Evolutionary conservation across 2,888 invertebrate species (phyloP), one percentile per base, ranked within the genome.

Genomic region (Macaria notata): DNA sequence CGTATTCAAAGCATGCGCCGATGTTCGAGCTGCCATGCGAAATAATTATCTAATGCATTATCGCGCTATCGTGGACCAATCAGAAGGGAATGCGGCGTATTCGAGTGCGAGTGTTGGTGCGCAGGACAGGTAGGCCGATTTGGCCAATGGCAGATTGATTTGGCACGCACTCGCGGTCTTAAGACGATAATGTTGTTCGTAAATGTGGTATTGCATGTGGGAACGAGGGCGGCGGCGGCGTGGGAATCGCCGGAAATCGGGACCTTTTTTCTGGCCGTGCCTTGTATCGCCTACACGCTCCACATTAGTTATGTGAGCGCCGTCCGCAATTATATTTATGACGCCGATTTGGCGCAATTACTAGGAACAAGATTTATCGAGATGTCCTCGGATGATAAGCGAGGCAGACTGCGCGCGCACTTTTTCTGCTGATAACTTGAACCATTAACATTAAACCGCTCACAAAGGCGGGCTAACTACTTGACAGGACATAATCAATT

Each of bases 211-310:
- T 76, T 75, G 76, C 76, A 76, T 83, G 84, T 88, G 88, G 79
- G 89, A 89, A 89, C 73, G 76, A 73, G 88, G 79, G 78, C 88
- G 82, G 68, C 69, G 76, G 69, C 73, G 69, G 61, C 84, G 88
- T 88, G 88, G 73, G 88, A 89, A 88, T 76, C 69, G 73, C 76
- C 77, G 76, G 83, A 83, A 81, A 82, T 78, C 74, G 59, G 75
- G 74, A 76, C 69, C 74, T 84, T 88, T 87, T 88, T 81, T 67
- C 68, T 60, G 51, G 49, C 62, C 59, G 57, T 68, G 56, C 62
- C 59, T 66, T 68, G 56, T 46, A 49, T 51, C 54, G 52, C 65
- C 56, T 70, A 65, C 66, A 66, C 66, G 67, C 64, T 69, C 69
- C 71, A 46, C 59, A 77, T 77, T 76, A 73, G 70, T 69, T 73